Evolutionary conservation across 2,888 invertebrate species (phyloP), one percentile per base, ranked within the genome.

Genomic region (Parthenolecanium corni): DNA sequence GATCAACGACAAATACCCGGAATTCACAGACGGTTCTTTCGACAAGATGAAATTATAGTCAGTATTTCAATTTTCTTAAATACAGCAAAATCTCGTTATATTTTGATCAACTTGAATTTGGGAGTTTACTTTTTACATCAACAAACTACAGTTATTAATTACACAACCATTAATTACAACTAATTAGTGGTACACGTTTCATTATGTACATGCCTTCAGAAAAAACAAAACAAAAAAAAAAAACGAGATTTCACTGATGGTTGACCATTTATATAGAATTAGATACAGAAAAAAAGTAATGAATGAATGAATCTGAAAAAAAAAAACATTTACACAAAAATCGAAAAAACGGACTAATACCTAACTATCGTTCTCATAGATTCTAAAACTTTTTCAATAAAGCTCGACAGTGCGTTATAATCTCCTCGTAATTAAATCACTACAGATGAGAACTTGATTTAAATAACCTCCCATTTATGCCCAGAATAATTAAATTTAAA

Each of bases 71-170:
- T 23, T 36, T n/a, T n/a, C n/a, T 47, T 38, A 38, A 58, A 40
- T 40, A 40, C 54, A 54, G 54, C 23, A 61, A 51, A 61, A 38
- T 61, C 61, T 61, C 61, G 47, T 61, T 61, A 5, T 47, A 44
- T 47, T 36, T 40, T 31, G 31, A 31, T 31, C 31, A 9, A 31
- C 5, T n/a, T 31, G 31, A 31, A 61, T 61, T 61, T 61, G 61
- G 61, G 61, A 61, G 61, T 61, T 61, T 61, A 61, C 61, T 61
- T 61, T 61, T 47, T 61, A 61, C 61, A 61, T 23, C 61, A 40
- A 38, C n/a, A 36, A 61, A 36, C 54, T 54, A 54, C 54, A 40
- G 40, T 40, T 40, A 42, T 24, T n/a, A 40, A 54, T 54, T 42
- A 54, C 24, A 53, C 54, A 54, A 40, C 23, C 38, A 40, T 40